phyloP scores from a whole-genome alignment of 2,888 invertebrate genomes.

The Melinopterus prodromus region DNA sequence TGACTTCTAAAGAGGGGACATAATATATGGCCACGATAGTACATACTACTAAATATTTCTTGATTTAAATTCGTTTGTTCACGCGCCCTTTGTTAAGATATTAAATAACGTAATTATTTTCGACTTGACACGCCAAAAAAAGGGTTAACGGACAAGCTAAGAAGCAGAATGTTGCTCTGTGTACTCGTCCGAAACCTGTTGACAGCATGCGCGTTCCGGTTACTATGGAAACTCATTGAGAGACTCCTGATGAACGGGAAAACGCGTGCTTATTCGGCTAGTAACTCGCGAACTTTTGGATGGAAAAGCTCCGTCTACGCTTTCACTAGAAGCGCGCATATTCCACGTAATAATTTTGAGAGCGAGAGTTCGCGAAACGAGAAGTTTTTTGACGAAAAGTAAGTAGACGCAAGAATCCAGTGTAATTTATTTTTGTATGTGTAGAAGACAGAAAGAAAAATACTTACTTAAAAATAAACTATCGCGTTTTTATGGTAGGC shows the following conservation, averaged over 20 bases:
- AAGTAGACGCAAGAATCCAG: too few species aligned
- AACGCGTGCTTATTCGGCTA: background rate
- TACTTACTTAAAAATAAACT: too few species aligned
- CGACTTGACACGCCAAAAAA: background rate
- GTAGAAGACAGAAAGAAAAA: too few species aligned
- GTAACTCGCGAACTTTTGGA: slow-evolving; percentile 9
- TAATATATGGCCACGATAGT: too few species aligned
- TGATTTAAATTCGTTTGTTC: background rate
- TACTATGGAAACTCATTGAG: slow-evolving; percentile 17
- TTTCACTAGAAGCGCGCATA: background rate
- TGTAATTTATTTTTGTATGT: too few species aligned
- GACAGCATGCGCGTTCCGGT: slow-evolving; percentile 15
- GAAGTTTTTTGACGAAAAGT: too few species aligned
- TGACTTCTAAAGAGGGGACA: too few species aligned
- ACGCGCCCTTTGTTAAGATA: background rate
- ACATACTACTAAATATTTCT: background rate
- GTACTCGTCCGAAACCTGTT: slow-evolving; percentile 9
- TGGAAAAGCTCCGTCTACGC: background rate
- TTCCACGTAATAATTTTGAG: background rate
- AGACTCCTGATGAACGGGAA: slow-evolving; percentile 7
- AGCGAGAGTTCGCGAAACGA: background rate
- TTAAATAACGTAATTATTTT: background rate
- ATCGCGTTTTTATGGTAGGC: too few species aligned
- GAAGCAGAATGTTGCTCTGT: background rate
- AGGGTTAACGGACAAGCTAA: background rate